Evolutionary conservation across 2,888 invertebrate genomes (phyloP), one percentile per base, ranked within the genome.

Genomic region (Cataglyphis livida): DNA sequence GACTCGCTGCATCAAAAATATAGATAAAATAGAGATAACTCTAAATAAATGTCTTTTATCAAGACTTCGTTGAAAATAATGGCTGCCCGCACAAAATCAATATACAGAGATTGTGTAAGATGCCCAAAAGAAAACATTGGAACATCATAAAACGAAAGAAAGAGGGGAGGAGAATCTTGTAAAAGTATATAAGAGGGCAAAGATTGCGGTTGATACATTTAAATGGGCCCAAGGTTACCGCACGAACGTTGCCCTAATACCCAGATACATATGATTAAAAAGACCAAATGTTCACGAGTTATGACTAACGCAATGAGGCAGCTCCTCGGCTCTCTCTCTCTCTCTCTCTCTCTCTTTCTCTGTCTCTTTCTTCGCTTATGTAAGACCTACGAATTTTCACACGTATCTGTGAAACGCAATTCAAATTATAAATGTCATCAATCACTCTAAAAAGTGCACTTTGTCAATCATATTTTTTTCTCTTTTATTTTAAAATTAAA

Each of bases 221-320:
- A 92, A 93, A 92, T 84, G 92, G 79, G 92, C 91, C 91, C 94
- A 94, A 94, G 94, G 94, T 94, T 93, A 92, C 87, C 90, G 90
- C 90, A 91, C 88, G 89, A 90, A 91, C 90, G 85, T 90, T 88
- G 90, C 89, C 91, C 89, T 91, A 92, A 92, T 92, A 93, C 93
- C 93, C 92, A 93, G 91, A 92, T 93, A 93, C 93, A 93, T 93
- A 92, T 78, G 88, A 92, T 94, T 93, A 93, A 88, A 76, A 74
- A 78, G 85, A 12, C 81, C 59, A 70, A 78, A 32, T 35, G 59
- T 38, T 78, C 59, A 81, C 28, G 57, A 84, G 54, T 68, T 57
- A 82, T 25, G 54, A 48, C 62, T 64, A 81, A 70, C 70, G 35
- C 25, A 73, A 48, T 48, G 48, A 73, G 38, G 74, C 70, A 62